Evolutionary conservation across 2,888 invertebrate species (phyloP).

Genomic region (Limnephilus rhombicus): DNA sequence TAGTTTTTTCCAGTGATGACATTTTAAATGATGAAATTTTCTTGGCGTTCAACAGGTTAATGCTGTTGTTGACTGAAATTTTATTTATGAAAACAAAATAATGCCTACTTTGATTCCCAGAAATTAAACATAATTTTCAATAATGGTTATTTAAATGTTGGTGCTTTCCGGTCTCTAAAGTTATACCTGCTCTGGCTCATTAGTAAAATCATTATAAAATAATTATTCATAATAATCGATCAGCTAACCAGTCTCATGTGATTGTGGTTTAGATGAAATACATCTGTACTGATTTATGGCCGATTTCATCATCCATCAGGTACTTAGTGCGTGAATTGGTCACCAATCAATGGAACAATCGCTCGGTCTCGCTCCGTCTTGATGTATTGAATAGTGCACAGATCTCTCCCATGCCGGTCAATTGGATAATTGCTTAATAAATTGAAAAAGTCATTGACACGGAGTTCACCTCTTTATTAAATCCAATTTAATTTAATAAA

Average conservation of each 20-base stretch:
- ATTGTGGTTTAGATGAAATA: not conserved
- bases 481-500: not conserved
- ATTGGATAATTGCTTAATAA: conserved; percentile 31
- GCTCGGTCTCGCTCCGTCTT: conserved; percentile 15
- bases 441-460: conserved; percentile 23
- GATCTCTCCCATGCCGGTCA: conserved; percentile 20
- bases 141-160: not conserved
- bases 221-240: too few species aligned
- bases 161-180: not conserved
- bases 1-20: too few species aligned
- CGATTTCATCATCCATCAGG: not conserved
- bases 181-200: not conserved
- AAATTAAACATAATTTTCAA: not conserved
- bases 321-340: not conserved
- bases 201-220: not conserved
- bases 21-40: not conserved
- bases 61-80: not conserved
- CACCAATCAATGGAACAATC: not conserved
- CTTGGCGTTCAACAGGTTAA: not conserved
- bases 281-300: not conserved
- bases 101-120: not conserved
- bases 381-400: not conserved
- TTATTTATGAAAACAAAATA: not conserved
- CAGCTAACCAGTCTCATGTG: not conserved
- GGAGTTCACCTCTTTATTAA: conserved; percentile 18